Evolutionary conservation across 2,888 invertebrate species (phyloP).

Genomic region (Liodrosophila aerea): DNA sequence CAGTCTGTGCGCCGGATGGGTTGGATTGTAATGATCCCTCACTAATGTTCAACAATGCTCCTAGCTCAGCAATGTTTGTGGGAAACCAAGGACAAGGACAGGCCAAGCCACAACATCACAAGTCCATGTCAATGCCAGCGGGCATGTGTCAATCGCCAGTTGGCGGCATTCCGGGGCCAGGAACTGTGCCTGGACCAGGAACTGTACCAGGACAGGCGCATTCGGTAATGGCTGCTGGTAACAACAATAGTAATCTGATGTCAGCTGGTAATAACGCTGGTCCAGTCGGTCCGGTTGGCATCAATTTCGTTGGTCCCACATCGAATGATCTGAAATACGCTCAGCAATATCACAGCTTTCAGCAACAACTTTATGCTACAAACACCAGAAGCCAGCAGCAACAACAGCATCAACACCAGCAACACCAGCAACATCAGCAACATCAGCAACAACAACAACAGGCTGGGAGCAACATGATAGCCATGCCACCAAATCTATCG

Average conservation of each 20-base stretch:
- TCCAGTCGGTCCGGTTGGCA: constrained; percentile 53
- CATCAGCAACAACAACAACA: constrained; percentile 46
- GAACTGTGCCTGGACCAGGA: constrained; percentile 32
- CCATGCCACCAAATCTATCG: constrained; percentile 73
- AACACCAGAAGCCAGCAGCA: constrained; percentile 86
- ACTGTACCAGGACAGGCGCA: constrained; percentile 38
- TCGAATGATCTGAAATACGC: constrained; percentile 96
- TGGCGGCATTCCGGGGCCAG: constrained; percentile 38
- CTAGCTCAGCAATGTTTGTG: constrained; percentile 46
- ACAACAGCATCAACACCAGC: constrained; percentile 50
- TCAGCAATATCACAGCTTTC: constrained; percentile 97
- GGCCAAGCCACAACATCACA: constrained; percentile 37
- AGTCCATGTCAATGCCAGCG: constrained; percentile 48
- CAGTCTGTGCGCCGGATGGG: constrained; percentile 55
- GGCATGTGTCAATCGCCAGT: constrained; percentile 54
- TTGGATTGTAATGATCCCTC: constrained; percentile 55
- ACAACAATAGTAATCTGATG: constrained; percentile 40
- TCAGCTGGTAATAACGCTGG: constrained; percentile 24
- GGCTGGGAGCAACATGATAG: constrained; percentile 57
- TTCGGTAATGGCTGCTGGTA: constrained; percentile 37
- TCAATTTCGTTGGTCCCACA: constrained; percentile 89
- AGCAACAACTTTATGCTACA: constrained; percentile 96
- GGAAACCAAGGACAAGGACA: constrained; percentile 36
- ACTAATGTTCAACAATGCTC: constrained; percentile 49
- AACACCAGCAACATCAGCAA: constrained; percentile 51